A percentile compares a stretch with the other conserved stretches of the same genome.
Evolutionary conservation across 2,113 vertebrate species (phyloP).

Genomic region (Excalfactoria chinensis): DNA sequence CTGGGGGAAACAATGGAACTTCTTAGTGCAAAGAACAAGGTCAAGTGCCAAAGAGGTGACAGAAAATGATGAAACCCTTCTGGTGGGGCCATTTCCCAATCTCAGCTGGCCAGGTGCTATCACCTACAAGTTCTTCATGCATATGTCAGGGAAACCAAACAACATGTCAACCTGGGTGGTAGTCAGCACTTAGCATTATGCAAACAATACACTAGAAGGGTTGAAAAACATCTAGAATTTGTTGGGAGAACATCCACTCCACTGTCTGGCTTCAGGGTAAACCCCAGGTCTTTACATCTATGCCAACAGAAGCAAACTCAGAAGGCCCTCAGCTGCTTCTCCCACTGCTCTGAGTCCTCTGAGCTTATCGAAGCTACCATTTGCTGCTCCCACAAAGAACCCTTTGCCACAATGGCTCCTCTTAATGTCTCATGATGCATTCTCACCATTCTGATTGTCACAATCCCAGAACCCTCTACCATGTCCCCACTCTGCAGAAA

Average conservation of each 20-base stretch:
- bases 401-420: background rate
- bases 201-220: background rate
- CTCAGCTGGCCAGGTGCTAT: background rate
- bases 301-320: background rate
- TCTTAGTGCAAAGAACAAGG: background rate
- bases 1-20: background rate
- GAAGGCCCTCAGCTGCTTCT: background rate
- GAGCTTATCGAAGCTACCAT: background rate
- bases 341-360: background rate
- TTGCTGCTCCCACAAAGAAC: background rate
- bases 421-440: background rate
- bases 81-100: background rate
- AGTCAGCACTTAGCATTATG: rapidly evolving
- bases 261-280: rapidly evolving
- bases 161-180: background rate
- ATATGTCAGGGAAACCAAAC: background rate
- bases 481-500: rapidly evolving
- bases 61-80: background rate
- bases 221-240: background rate
- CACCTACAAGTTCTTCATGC: rapidly evolving
- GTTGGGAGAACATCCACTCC: background rate
- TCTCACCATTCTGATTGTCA: background rate
- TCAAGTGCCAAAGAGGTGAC: background rate
- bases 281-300: background rate
- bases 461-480: background rate